Base-by-base conservation (phyloP, 2,113 vertebrate species). In the Gallinago undulata region DNA sequence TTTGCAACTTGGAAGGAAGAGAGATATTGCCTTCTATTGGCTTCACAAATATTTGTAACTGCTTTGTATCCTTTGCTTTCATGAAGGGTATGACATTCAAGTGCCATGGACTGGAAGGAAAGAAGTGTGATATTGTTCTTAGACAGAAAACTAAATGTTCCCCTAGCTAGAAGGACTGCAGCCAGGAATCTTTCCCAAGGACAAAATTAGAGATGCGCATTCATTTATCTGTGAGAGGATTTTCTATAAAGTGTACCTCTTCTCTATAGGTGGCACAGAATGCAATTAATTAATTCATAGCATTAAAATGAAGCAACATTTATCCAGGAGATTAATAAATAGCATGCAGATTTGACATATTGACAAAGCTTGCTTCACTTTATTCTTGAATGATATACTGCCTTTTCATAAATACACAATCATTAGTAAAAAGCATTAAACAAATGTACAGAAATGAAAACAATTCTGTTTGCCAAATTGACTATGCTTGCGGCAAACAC, bases 251-350 rank as follows among this genome's bases (percentile, higher is more conserved):
- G 10, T 28, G 30, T 22, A 81, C 51, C 39, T 89, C 55, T 84
- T 81, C 82, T 74, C 84, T 75, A 63, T 91, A 96, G 79, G 96
- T 94, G 84, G 70, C 60, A 94, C 33, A 90, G 30, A 97, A 94
- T 85, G 19, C 66, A 97, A 96, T 97, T 95, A 96, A 97, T 95
- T 96, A 93, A 96, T 95, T 96, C 39, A 25, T 91, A 96, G 9
- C 13, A 51, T 94, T 96, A 84, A 94, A 96, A 97, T 75, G 74
- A 95, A 90, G 13, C 48, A 39, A 17, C 91, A 94, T 73, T 90
- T 92, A 94, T 96, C 78, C 43, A 87, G 56, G 33, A 97, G 74
- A 96, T 97, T 95, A 96, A 93, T 94, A 96, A 93, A 97, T 56
- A 48, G 19, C 17, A 59, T 45, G 7, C 16, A 66, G 55, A 19